Conservation (phyloP, 2,797 vertebrate species). For the Tragelaphus oryx region DNA sequence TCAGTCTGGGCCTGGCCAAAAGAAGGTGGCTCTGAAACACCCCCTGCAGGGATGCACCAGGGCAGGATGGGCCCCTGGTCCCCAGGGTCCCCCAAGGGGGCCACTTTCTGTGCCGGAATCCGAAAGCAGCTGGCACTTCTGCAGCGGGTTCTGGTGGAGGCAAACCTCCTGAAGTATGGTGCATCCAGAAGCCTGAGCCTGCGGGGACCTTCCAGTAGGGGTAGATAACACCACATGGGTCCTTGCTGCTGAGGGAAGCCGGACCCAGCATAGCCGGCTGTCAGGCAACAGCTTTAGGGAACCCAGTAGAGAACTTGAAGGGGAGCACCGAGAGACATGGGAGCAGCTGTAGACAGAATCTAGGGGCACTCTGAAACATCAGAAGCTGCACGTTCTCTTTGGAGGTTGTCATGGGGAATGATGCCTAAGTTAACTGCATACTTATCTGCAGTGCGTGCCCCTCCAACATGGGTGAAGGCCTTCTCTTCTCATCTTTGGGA, state of each 20-base stretch:
- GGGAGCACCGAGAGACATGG: background rate
- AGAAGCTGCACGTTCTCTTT: background rate
- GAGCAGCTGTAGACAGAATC: background rate
- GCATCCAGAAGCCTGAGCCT: background rate
- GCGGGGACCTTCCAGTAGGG: accelerated
- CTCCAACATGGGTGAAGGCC: background rate
- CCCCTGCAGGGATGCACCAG: background rate
- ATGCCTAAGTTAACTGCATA: background rate
- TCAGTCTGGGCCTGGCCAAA: background rate
- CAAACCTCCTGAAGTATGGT: background rate
- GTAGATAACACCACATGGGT: background rate
- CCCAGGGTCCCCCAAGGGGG: background rate
- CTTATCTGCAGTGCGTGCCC: background rate
- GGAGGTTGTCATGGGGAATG: background rate
- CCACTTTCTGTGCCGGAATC: background rate
- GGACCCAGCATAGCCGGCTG: background rate
- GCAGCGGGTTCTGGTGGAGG: background rate
- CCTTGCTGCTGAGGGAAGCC: background rate
- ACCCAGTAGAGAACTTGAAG: background rate
- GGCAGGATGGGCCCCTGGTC: background rate
- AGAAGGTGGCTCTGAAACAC: background rate
- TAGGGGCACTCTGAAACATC: background rate
- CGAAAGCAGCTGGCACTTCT: background rate
- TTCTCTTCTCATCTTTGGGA: background rate
- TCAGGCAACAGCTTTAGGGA: background rate